Base-by-base conservation (phyloP, 2,888 invertebrate genomes). In the Calliopum simillimum region DNA sequence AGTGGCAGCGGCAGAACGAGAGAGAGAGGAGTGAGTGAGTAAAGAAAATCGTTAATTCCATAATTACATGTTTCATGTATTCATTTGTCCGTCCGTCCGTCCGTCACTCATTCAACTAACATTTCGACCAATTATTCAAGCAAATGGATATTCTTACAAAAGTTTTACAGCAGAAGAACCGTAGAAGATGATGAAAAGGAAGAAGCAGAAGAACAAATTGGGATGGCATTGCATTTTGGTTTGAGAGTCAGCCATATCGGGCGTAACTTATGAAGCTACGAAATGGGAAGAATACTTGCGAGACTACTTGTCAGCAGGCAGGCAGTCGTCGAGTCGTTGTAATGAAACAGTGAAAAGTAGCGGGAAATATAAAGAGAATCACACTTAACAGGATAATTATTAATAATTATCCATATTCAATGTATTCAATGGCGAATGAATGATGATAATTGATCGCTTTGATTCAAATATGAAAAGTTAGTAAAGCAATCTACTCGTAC, bases 31-130 rank as follows among this genome's bases (percentile, higher is more conserved):
- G 53, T 21, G 55, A 41, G 58, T 5, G 16, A 21, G 14, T 33
- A 43, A 43, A 43, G 73, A 65, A 74, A 81, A 82, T 81, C 81
- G 83, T 81, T 83, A 82, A 82, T 83, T 83, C 82, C 82, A 80
- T 82, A 82, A 82, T 82, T 82, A 79, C 83, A 83, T 83, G 82
- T 82, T 83, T 82, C 83, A 83, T 83, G 79, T 77, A 49, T 16
- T 19, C 51, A 16, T 51, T 12, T 43, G 44, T 58, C 65, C 25
- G 19, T 41, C 14, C 51, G 55, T 21, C 23, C 8, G 44, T 25
- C 65, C 53, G 53, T 53, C 53, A 53, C 53, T 53, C 53, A 53
- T 23, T 23, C 53, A 21, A 53, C 21, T 14, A 8, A 53, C 11
- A 53, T 53, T 53, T 53, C 21, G 53, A 21, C 53, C 53, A 53